Base-by-base conservation (phyloP, 2,888 invertebrate genomes). In the Helobdella robusta region DNA sequence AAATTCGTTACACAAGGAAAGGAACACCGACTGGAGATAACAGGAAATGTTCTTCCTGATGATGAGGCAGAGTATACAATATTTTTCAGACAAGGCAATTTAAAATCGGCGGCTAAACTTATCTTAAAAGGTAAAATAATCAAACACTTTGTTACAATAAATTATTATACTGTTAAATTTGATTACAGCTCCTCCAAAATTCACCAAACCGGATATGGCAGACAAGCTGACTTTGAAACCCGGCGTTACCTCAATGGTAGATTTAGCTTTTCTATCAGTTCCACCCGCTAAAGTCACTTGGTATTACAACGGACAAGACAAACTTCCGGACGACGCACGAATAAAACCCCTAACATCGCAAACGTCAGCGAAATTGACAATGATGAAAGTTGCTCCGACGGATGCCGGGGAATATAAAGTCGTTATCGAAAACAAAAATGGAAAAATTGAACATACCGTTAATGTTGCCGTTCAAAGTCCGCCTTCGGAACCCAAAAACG, bases 21-120 rank as follows among this genome's bases (percentile, higher is more conserved):
- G 34, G 68, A 70, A 67, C 93, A 94, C 76, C 87, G 87, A 73
- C 81, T 94, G 32, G 88, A 89, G 77, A 89, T 93, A 72, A 87
- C 88, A 74, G 87, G 90, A 69, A 85, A 88, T 44, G 84, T 85
- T 3, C 11, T 62, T 68, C 76, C 82, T 0, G 84, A 85, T 64
- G 92, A 76, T 65, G 71, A 71, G 34, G 77, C 74, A 20, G 72
- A 73, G 65, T 78, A 76, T 69, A 73, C 70, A 11, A 70, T 70
- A 20, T 56, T 50, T 3, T 72, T 67, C 69, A 54, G 46, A 18
- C 32, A 61, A 59, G 73, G 72, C 25, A 74, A 75, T 64, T 73
- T 74, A 6, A 70, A 72, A n/a, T 74, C 76, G 15, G 66, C 73
- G 46, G 76, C 74, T 34, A 74, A 70, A 46, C 72, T 78, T 34